Percentiles rank a stretch among this genome's conserved stretches.
Evolutionary conservation across 2,888 invertebrate species (phyloP).

Genomic region (Andrena haemorrhoa): DNA sequence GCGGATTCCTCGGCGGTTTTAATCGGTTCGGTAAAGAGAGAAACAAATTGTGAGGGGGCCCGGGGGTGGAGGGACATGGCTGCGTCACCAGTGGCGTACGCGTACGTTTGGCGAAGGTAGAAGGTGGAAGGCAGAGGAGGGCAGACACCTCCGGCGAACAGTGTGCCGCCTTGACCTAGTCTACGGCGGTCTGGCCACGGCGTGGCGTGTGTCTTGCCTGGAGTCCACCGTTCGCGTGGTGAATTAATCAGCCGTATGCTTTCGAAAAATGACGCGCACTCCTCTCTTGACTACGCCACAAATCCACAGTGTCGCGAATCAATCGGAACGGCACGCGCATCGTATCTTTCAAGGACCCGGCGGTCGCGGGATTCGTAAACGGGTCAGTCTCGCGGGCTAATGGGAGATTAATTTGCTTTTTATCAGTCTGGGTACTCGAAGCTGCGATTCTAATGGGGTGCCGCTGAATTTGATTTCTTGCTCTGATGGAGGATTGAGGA

Average conservation of each 20-base stretch:
- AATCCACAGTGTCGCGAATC: background rate
- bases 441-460: background rate
- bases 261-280: conserved; percentile 19
- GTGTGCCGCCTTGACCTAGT: conserved; percentile 79
- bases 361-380: background rate
- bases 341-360: conserved; percentile 1
- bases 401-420: background rate
- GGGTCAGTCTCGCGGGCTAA: too few relatives aligned
- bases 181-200: conserved; percentile 59
- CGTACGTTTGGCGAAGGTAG: conserved; percentile 58
- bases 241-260: conserved; percentile 64
- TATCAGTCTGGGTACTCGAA: background rate
- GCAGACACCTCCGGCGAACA: conserved; percentile 67
- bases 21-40: conserved; percentile 18
- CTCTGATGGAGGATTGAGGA: background rate
- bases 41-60: conserved; percentile 35
- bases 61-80: conserved; percentile 5
- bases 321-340: background rate
- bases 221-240: conserved; percentile 66
- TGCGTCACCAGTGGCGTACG: conserved; percentile 44
- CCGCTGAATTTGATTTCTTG: background rate
- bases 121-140: conserved; percentile 40
- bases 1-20: conserved; percentile 7
- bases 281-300: background rate
- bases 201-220: conserved; percentile 42